These are phyloP conservation scores for Scrobipalpa atriplicella DNA, from an alignment of 2,888 invertebrate species.

Conservation along the genomic window DNA sequence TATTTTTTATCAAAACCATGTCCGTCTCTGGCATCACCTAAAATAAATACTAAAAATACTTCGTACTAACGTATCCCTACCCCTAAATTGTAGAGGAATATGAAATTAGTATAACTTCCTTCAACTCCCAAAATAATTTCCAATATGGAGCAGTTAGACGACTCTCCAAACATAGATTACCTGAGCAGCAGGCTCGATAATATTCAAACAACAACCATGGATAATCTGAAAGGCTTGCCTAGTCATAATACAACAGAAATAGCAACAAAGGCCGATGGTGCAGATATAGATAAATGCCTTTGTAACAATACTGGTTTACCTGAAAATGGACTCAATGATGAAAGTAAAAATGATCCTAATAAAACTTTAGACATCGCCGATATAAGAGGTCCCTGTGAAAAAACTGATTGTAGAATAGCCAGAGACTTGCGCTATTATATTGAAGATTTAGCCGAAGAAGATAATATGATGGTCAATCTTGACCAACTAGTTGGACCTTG, in stretches of 20 bases:
- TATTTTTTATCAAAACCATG: too few species aligned
- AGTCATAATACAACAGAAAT: background rate
- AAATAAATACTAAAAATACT: background rate
- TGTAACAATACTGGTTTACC: background rate
- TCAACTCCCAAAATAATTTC: background rate
- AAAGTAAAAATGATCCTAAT: background rate
- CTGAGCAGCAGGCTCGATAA: background rate
- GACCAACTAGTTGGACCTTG: background rate
- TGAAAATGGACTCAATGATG: background rate
- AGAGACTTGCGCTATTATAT: conserved; percentile 9
- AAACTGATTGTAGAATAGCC: conserved; percentile 10
- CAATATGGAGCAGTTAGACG: background rate
- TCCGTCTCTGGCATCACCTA: too few species aligned
- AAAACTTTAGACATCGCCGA: background rate
- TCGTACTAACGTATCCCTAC: too few species aligned
- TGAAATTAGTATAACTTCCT: too few species aligned
- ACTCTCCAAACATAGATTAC: background rate
- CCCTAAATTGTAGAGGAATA: too few species aligned
- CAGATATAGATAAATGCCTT: too few species aligned
- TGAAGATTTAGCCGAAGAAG: conserved; percentile 13
- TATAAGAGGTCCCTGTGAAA: conserved; percentile 3
- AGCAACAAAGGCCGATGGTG: background rate
- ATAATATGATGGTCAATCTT: background rate
- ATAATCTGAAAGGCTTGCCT: background rate
- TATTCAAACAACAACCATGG: background rate